Percentiles rank a stretch among this genome's conserved stretches.
These are phyloP conservation scores for Monomorium pharaonis DNA, from an alignment of 1,140 invertebrate genomes.

Conservation along the genomic window DNA sequence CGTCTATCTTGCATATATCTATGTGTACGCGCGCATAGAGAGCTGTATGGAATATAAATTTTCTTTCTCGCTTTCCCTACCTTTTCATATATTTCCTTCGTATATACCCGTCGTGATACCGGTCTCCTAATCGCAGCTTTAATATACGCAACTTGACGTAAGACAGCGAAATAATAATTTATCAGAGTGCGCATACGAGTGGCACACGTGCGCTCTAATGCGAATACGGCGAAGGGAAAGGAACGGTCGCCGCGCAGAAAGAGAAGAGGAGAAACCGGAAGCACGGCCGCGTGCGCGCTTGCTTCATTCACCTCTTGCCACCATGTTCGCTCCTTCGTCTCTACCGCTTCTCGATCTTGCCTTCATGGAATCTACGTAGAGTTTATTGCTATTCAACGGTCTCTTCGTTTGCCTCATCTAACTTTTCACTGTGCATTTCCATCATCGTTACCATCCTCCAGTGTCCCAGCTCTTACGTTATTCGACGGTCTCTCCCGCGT, in stretches of 20 bases:
- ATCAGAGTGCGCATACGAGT: neutral
- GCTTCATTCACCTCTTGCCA: slow-evolving; percentile 70
- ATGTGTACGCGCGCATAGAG: no score
- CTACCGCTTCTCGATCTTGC: neutral
- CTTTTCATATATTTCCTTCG: neutral
- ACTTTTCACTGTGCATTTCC: neutral
- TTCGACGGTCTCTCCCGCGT: neutral
- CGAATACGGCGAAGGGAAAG: neutral
- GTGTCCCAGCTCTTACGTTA: neutral
- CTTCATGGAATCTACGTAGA: slow-evolving; percentile 7
- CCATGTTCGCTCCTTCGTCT: slow-evolving; percentile 51
- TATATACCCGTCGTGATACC: neutral
- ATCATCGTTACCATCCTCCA: neutral
- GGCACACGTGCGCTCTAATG: neutral
- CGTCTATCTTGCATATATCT: neutral
- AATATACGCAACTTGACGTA: neutral
- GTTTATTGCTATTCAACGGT: slow-evolving; percentile 16
- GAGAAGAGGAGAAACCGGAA: slow-evolving; percentile 69
- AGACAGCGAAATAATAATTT: slow-evolving; percentile 23
- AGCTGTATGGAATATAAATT: neutral
- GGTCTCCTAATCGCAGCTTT: slow-evolving; percentile 9
- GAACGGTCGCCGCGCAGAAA: neutral
- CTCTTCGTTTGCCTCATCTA: neutral
- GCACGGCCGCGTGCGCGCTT: slow-evolving; percentile 72
- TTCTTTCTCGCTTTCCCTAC: neutral